phyloP scores from a whole-genome alignment of 2,113 vertebrate genomes.

The Miniopterus natalensis region DNA sequence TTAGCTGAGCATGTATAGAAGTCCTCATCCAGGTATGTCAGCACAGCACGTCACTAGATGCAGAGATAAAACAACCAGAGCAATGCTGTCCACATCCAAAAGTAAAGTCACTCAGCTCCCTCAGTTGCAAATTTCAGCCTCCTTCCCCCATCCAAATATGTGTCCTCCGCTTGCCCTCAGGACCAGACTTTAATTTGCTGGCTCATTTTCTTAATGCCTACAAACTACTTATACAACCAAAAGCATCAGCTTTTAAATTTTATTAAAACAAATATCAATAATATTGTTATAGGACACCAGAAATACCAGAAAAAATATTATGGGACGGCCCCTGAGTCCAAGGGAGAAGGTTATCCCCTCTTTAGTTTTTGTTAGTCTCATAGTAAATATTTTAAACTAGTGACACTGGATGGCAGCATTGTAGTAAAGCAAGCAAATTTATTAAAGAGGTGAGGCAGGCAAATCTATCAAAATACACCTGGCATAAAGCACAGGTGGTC shows the following conservation, averaged over 20 bases:
- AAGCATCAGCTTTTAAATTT: neutral
- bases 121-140: neutral
- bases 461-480: too few relatives aligned
- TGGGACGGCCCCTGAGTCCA: too few relatives aligned
- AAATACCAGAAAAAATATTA: too few relatives aligned
- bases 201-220: neutral
- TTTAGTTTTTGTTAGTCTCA: too few relatives aligned
- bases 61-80: neutral
- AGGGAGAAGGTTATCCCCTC: too few relatives aligned
- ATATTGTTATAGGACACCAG: neutral
- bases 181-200: neutral
- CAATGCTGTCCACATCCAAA: neutral
- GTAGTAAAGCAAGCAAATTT: too few relatives aligned
- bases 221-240: neutral
- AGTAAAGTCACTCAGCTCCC: neutral
- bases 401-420: too few relatives aligned
- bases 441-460: too few relatives aligned
- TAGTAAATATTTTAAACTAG: too few relatives aligned
- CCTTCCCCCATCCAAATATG: neutral
- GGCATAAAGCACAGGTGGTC: too few relatives aligned
- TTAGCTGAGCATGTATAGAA: neutral
- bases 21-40: neutral
- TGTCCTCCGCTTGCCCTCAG: neutral
- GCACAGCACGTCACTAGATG: neutral
- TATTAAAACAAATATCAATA: neutral